A percentile compares a stretch with the other conserved stretches of the same genome.
phyloP scores from a whole-genome alignment of 2,113 vertebrate genomes.

The Todiramphus chloris region DNA sequence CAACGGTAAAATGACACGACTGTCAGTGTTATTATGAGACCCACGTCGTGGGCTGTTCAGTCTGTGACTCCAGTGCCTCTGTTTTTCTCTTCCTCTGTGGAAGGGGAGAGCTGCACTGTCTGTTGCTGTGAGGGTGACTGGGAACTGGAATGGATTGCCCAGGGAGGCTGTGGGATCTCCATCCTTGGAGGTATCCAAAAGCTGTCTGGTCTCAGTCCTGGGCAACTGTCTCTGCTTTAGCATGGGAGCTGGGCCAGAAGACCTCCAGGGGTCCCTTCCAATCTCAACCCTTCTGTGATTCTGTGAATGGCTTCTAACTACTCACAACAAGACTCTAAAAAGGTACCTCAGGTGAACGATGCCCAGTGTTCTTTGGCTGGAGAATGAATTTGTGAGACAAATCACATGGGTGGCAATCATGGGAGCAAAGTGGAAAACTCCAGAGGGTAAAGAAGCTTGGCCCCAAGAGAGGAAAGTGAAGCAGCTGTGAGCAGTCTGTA shows the following conservation, averaged over 20 bases:
- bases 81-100: not conserved
- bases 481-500: constrained; percentile 17
- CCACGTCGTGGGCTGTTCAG: too few relatives aligned
- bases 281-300: not conserved
- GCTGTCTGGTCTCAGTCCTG: not conserved
- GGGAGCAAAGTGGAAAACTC: not conserved
- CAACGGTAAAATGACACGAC: not conserved
- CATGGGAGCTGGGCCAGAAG: not conserved
- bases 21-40: not conserved
- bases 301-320: not conserved
- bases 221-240: not conserved
- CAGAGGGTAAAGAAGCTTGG: not conserved
- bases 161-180: not conserved
- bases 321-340: not conserved
- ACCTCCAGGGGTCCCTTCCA: not conserved
- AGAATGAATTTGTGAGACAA: not conserved
- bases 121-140: not conserved
- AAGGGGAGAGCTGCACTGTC: not conserved
- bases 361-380: not conserved
- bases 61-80: not conserved
- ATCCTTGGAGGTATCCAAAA: not conserved
- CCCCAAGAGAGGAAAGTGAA: not conserved
- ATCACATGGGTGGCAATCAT: not conserved
- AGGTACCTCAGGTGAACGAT: not conserved
- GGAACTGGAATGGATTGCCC: not conserved